These are phyloP conservation scores for Felis chaus DNA, from an alignment of 2,113 vertebrate species.

Conservation along the genomic window DNA sequence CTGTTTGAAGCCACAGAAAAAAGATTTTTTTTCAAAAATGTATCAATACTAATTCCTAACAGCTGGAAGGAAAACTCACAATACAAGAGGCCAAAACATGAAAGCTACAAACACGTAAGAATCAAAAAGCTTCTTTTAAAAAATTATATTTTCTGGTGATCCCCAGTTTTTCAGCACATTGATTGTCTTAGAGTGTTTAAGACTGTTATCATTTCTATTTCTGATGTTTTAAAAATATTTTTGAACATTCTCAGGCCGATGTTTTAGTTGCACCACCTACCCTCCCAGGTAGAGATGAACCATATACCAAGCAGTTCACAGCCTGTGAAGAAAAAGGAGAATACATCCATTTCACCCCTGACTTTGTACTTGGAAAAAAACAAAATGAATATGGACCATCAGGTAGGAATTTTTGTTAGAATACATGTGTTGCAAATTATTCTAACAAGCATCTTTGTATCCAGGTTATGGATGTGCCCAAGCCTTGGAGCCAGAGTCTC, in stretches of 20 bases:
- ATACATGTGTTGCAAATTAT: not conserved
- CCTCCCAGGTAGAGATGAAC: slow-evolving; percentile 72
- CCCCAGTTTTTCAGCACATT: not conserved
- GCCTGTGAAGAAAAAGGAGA: slow-evolving; percentile 76
- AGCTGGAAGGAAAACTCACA: slow-evolving; percentile 41
- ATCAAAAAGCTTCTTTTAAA: not conserved
- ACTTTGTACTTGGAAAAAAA: slow-evolving; percentile 78
- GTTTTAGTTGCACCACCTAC: slow-evolving; percentile 77
- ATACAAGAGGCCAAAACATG: slow-evolving; percentile 67
- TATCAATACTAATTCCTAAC: slow-evolving; percentile 81
- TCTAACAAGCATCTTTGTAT: not conserved
- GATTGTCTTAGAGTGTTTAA: not conserved
- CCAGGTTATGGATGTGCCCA: not conserved
- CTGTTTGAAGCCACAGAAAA: slow-evolving; percentile 77
- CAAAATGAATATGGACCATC: slow-evolving; percentile 76
- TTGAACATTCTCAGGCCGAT: slow-evolving; percentile 80
- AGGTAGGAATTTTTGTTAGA: slow-evolving; percentile 77
- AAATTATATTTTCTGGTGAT: not conserved
- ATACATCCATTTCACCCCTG: slow-evolving; percentile 84
- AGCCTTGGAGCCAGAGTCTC: not conserved
- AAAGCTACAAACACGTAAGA: slow-evolving; percentile 74
- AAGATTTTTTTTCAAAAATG: slow-evolving; percentile 75
- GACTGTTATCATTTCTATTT: not conserved
- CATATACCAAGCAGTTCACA: slow-evolving; percentile 82
- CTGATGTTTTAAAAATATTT: not conserved